These are phyloP conservation scores for Stenoptilia bipunctidactyla DNA, from an alignment of 2,888 invertebrate species.

Conservation along the genomic window DNA sequence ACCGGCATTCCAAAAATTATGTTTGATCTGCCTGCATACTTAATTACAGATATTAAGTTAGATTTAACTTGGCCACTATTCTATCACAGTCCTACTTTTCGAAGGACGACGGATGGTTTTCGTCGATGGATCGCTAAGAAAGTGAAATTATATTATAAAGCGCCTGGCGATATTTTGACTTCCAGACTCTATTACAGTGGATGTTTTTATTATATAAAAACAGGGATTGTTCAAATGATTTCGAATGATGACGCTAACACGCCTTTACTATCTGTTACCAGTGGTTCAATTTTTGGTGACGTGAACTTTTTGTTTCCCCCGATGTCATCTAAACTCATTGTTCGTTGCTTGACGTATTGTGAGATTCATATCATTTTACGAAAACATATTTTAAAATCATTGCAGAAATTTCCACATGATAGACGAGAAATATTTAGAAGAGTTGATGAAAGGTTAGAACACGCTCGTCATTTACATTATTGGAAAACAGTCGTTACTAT, in stretches of 20 bases:
- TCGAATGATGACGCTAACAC: constrained; percentile 43
- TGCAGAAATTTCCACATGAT: constrained; percentile 39
- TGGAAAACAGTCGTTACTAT: constrained; percentile 32
- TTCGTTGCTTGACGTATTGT: constrained; percentile 44
- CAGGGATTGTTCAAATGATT: constrained; percentile 43
- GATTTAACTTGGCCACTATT: constrained; percentile 9
- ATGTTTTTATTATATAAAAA: constrained; percentile 39
- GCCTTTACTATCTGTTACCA: constrained; percentile 39
- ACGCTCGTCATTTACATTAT: constrained; percentile 37
- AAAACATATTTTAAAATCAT: constrained; percentile 25
- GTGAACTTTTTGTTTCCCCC: constrained; percentile 35
- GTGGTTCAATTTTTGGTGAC: constrained; percentile 48
- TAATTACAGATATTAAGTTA: not conserved
- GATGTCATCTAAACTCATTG: constrained; percentile 23
- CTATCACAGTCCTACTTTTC: constrained; percentile 9
- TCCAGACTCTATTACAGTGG: constrained; percentile 24
- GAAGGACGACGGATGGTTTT: constrained; percentile 26
- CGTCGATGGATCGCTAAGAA: constrained; percentile 35
- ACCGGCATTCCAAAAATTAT: not conserved
- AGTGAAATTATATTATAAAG: constrained; percentile 33
- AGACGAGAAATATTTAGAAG: constrained; percentile 25
- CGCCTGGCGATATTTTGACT: constrained; percentile 43
- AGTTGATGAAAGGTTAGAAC: constrained; percentile 31
- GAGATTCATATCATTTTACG: constrained; percentile 34
- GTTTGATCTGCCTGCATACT: not conserved